Conservation (phyloP, 2,113 vertebrate species). For the Ptilorrhoa leucosticta region DNA sequence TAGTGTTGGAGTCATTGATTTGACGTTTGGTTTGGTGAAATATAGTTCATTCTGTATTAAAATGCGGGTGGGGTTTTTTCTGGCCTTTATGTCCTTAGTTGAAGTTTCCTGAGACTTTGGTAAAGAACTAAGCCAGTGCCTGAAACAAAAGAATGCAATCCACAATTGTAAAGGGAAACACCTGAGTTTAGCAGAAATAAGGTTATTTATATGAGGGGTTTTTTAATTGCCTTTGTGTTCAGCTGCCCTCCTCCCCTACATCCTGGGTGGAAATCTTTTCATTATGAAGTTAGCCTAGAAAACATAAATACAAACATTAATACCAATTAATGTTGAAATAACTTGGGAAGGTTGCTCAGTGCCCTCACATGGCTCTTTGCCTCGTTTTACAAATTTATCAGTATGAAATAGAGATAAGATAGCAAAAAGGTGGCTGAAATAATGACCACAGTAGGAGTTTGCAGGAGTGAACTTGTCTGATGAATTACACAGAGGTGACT, state of each 20-base stretch:
- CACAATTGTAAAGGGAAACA: background rate
- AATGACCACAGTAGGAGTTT: background rate
- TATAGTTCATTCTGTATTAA: background rate
- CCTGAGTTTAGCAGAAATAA: background rate
- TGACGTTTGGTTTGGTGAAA: background rate
- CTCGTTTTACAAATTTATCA: background rate
- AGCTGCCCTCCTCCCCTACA: background rate
- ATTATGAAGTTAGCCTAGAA: background rate
- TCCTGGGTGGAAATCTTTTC: background rate
- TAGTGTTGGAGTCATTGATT: background rate
- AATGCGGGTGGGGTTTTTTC: background rate
- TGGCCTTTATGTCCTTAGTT: background rate
- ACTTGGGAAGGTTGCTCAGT: background rate
- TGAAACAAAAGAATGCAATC: background rate
- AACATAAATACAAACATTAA: background rate
- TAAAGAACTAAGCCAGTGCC: background rate
- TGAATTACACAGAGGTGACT: background rate
- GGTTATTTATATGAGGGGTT: background rate
- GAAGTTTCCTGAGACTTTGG: background rate
- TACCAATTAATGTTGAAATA: background rate
- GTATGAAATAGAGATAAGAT: background rate
- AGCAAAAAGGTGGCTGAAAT: background rate
- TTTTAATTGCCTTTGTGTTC: background rate
- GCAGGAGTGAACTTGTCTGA: background rate
- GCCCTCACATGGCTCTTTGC: rapidly evolving